Base-by-base conservation (phyloP, 2,797 vertebrate species). In the Falco concolor region DNA sequence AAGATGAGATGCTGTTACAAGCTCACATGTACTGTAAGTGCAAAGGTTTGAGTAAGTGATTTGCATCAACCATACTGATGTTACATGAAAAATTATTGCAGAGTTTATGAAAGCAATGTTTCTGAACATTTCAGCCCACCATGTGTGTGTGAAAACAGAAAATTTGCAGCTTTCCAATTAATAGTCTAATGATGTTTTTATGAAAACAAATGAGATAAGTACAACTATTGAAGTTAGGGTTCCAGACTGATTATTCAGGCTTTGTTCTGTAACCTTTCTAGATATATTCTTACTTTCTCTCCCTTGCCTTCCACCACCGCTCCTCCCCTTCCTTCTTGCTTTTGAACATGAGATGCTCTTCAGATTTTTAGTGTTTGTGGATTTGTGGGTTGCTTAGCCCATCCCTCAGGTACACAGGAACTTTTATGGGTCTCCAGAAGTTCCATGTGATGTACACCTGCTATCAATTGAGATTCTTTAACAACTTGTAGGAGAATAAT, bases 111-210 rank as follows among this genome's bases (percentile, higher is more conserved):
- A 81, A 94, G 81, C 44, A 78, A 70, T 28, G 28, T 74, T 95
- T 64, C 89, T 73, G 34, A 91, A 80, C 65, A 32, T 36, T 93
- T 61, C 57, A 83, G 89, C 84, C 61, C 85, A 86, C 69, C 61
- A 20, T 30, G 67, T 70, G 76, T 63, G 72, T 77, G 81, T 70
- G 70, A 94, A 94, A 95, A 87, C 47, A 63, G 64, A 67, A 90
- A 25, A 85, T 36, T 11, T 68, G 45, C 85, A 88, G 61, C 44
- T 94, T 82, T 76, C 40, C 56, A 75, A 61, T 91, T 95, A 91
- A 77, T 56, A 95, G 54, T 63, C 64, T 94, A 92, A 95, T 92
- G 67, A 86, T 70, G 75, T 90, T 91, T 82, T 92, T 83, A 80
- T 85, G 90, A 95, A 96, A 90, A 61, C 54, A 92, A 90, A 82